These are phyloP conservation scores for Mamestra configurata DNA, from an alignment of 1,140 invertebrate species.

Conservation along the genomic window DNA sequence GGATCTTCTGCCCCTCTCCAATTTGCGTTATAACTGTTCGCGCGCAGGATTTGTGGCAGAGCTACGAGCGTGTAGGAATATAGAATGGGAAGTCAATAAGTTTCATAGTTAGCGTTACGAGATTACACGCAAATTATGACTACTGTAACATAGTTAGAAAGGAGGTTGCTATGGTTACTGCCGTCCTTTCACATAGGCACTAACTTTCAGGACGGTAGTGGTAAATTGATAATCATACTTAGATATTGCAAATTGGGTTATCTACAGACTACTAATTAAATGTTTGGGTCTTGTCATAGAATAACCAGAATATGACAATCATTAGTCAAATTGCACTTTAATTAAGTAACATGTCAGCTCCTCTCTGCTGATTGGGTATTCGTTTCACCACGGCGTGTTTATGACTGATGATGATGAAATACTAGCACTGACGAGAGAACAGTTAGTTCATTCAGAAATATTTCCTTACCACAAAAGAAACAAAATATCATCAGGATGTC, in stretches of 20 bases:
- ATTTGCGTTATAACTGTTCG: slow-evolving; percentile 60
- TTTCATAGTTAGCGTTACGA: slow-evolving; percentile 30
- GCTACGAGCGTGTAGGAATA: slow-evolving; percentile 60
- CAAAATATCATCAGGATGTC: no score
- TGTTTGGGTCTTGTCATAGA: background rate
- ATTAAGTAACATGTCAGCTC: no score
- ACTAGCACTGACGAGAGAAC: no score
- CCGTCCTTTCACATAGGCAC: background rate
- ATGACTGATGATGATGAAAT: no score
- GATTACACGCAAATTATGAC: slow-evolving; percentile 40
- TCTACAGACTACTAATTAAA: no score
- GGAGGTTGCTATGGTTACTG: slow-evolving; percentile 17
- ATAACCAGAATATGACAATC: no score
- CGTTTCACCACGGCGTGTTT: no score
- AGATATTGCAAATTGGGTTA: background rate
- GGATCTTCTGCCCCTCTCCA: background rate
- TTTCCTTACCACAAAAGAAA: no score
- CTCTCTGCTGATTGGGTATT: no score
- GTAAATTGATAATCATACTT: no score
- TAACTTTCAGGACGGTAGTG: background rate
- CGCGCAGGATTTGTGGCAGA: slow-evolving; percentile 58
- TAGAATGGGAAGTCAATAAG: slow-evolving; percentile 40
- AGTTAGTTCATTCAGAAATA: no score
- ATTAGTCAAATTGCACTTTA: no score
- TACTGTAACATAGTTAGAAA: slow-evolving; percentile 31